Base-by-base conservation (phyloP, 1,140 invertebrate species). In the Hypsibius dujardini region DNA sequence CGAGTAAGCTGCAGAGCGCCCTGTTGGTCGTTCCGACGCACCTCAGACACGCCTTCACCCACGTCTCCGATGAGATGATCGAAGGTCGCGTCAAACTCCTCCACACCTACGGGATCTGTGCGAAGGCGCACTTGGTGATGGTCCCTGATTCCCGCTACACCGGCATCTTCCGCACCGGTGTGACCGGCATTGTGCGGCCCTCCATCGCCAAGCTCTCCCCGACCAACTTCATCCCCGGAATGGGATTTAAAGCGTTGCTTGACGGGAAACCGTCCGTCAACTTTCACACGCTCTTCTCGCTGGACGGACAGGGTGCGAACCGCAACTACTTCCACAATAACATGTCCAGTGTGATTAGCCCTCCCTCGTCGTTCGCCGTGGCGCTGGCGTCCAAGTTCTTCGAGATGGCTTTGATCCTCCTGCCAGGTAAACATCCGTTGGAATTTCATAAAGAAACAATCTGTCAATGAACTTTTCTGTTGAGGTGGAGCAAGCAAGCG, bases 41-140 rank as follows among this genome's bases (percentile, higher is more conserved):
- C 50, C n/a, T 56, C 7, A n/a, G 7, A 56, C 50, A 7, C 7
- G 50, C n/a, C n/a, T 56, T 56, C 50, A 12, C n/a, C 50, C 50
- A 56, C n/a, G 50, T 56, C n/a, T 56, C n/a, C 50, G 50, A 56
- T n/a, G 50, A 56, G 7, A 56, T 56, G 50, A 56, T 56, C n/a
- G 50, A 56, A 56, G 50, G 50, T 56, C 50, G 50, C 7, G n/a
- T 7, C 7, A 56, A 56, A n/a, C 7, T 56, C 50, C n/a, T 56
- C 50, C 50, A 56, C 50, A 56, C 50, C 7, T 56, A 56, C 50
- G 50, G 50, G 50, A 12, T n/a, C 7, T 7, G 7, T 7, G 50
- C 50, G 7, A 56, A 56, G n/a, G 50, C 7, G 7, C 50, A n/a
- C 7, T n/a, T 56, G 50, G 28, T 12, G n/a, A 56, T 56, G 7